These are phyloP conservation scores for Hypocryptadius cinnamomeus DNA, from an alignment of 2,113 vertebrate species.

Conservation along the genomic window DNA sequence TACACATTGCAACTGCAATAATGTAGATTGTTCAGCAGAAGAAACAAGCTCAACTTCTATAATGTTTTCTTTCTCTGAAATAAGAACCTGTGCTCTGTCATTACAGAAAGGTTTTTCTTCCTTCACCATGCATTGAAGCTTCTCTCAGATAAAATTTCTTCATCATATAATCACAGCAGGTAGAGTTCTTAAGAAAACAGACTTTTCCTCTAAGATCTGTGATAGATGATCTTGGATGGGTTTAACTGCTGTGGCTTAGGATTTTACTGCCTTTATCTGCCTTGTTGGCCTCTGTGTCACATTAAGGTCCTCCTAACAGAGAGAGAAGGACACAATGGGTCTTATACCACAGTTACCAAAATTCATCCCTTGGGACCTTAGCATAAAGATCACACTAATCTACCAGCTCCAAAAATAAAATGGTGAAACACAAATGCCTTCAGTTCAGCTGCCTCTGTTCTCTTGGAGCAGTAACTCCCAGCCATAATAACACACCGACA, in stretches of 20 bases:
- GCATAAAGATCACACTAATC: neutral
- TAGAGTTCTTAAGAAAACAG: constrained; percentile 11
- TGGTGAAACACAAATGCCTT: neutral
- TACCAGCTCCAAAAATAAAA: neutral
- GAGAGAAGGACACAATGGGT: neutral
- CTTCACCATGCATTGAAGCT: neutral
- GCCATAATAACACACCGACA: neutral
- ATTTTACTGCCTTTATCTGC: neutral
- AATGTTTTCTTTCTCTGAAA: neutral
- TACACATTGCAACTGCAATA: neutral
- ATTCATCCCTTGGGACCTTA: neutral
- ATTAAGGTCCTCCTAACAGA: neutral
- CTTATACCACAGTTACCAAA: neutral
- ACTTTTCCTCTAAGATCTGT: neutral
- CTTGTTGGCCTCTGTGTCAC: neutral
- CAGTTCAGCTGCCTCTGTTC: neutral
- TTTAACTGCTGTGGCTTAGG: neutral
- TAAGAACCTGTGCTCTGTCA: neutral
- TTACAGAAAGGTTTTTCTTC: neutral
- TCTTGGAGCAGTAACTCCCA: neutral
- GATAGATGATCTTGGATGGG: neutral
- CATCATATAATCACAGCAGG: neutral
- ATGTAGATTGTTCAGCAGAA: neutral
- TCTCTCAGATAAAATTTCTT: neutral
- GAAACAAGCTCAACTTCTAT: neutral